Base-by-base conservation (phyloP, 2,797 vertebrate genomes). In the Antennarius maculatus region DNA sequence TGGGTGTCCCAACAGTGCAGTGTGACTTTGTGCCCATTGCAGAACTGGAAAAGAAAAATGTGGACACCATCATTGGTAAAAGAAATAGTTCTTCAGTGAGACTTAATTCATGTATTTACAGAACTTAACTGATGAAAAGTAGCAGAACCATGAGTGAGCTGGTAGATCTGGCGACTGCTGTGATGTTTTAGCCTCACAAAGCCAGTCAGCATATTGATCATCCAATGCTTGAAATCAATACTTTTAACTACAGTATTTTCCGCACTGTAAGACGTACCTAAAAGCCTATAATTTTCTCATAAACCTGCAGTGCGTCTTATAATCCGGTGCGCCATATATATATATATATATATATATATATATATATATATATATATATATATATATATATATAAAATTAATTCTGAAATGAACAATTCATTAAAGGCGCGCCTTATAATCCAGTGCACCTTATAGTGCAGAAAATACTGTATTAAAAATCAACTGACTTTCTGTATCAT, bases 31-130 rank as follows among this genome's bases (percentile, higher is more conserved):
- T 95, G 31, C 89, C 94, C 78, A 97, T 99, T 5, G 90, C 86
- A 9, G 93, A 96, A 60, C 90, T 99, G 67, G 95, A 97, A 87
- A 92, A 86, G 71, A 91, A 77, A 10, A 87, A 94, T 69, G 96
- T 95, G 86, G 96, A 98, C 66, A 79, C 94, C 0, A 90, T 98
- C 48, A 82, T 99, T 54, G 97, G 97, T 98, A 80, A 94, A 95
- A 59, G 3, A 58, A 42, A 3, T 29, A 27, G 5, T 43, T 69
- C 0, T 28, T 23, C 18, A 56, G 2, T 41, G 7, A 39, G 10
- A 61, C 6, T 55, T 47, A 47, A 63, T 53, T 46, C 56, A 12
- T 48, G 3, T 10, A 51, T 59, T 58, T 64, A 6, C 29, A 46
- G 37, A 23, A 29, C 56, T 72, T 48, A 17, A 53, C 27, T 0